These are phyloP conservation scores for Pardosa pseudoannulata DNA, from an alignment of 2,888 invertebrate genomes.

Conservation along the genomic window DNA sequence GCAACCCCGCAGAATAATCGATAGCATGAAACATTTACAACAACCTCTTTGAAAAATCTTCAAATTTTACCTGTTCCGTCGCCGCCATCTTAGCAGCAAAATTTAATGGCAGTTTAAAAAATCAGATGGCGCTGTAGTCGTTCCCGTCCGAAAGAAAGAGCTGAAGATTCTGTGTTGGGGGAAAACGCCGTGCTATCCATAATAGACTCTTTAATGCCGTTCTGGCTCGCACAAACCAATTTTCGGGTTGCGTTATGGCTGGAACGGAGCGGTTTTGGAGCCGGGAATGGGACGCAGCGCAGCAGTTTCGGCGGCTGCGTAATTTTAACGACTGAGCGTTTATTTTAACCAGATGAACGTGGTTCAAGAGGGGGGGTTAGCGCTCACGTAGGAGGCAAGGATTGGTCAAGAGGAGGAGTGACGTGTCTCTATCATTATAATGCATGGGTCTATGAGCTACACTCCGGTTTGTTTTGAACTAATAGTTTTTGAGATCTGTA, in stretches of 20 bases:
- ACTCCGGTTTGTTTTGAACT: too few relatives aligned
- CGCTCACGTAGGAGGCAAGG: background rate
- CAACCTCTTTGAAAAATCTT: slow-evolving; percentile 12
- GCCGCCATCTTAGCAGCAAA: slow-evolving; percentile 8
- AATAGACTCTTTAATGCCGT: slow-evolving; percentile 19
- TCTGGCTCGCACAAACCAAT: slow-evolving; percentile 45
- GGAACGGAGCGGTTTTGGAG: slow-evolving; percentile 10
- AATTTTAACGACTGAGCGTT: slow-evolving; percentile 20
- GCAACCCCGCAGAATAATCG: slow-evolving; percentile 11
- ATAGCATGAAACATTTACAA: background rate
- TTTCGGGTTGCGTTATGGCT: slow-evolving; percentile 41
- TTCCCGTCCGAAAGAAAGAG: slow-evolving; percentile 28
- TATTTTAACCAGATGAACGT: slow-evolving; percentile 15
- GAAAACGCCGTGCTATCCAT: slow-evolving; percentile 12
- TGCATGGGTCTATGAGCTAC: background rate
- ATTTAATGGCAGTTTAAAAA: slow-evolving; percentile 59
- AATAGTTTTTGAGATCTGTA: too few relatives aligned
- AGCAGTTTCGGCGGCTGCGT: background rate
- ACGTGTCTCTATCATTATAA: slow-evolving; percentile 1
- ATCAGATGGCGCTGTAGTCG: slow-evolving; percentile 65
- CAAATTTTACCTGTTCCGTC: slow-evolving; percentile 1
- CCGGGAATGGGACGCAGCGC: background rate
- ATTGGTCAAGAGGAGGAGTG: slow-evolving; percentile 13
- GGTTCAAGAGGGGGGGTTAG: background rate
- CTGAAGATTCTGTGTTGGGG: background rate